phyloP scores from a whole-genome alignment of 2,113 vertebrate genomes.

The Gnathonemus echidnorhynchus region DNA sequence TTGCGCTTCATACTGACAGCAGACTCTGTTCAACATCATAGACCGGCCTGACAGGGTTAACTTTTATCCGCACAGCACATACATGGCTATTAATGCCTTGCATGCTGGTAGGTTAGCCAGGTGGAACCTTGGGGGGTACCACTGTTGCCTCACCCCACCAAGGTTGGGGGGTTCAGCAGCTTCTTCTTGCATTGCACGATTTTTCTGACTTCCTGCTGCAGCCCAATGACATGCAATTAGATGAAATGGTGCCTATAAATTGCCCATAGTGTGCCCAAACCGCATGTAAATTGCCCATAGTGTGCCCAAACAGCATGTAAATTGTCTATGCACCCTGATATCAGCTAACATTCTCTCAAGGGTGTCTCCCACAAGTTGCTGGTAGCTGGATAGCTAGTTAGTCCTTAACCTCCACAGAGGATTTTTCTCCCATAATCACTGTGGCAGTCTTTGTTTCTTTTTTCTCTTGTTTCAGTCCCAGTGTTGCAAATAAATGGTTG shows the following conservation, averaged over 20 bases:
- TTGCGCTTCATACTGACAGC: background rate
- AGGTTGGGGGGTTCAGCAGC: background rate
- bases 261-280: background rate
- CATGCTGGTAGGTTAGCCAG: background rate
- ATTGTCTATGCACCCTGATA: background rate
- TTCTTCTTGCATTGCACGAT: background rate
- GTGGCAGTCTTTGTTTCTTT: background rate
- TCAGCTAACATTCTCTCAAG: background rate
- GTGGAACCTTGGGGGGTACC: background rate
- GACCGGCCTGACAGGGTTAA: background rate
- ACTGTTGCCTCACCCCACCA: background rate
- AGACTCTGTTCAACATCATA: constrained; percentile 28
- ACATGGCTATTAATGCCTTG: background rate
- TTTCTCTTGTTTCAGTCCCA: background rate
- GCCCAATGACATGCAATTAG: background rate
- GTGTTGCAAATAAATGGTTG: background rate
- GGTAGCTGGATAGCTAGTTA: background rate
- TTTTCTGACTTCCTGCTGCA: background rate
- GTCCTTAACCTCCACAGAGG: background rate
- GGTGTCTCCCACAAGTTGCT: background rate
- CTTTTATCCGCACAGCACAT: background rate
- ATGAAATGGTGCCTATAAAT: background rate
- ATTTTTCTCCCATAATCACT: background rate
- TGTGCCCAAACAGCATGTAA: background rate
- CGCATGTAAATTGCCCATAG: background rate